Conservation (phyloP, 2,888 invertebrate genomes). For the Tetheella fluctuosa region DNA sequence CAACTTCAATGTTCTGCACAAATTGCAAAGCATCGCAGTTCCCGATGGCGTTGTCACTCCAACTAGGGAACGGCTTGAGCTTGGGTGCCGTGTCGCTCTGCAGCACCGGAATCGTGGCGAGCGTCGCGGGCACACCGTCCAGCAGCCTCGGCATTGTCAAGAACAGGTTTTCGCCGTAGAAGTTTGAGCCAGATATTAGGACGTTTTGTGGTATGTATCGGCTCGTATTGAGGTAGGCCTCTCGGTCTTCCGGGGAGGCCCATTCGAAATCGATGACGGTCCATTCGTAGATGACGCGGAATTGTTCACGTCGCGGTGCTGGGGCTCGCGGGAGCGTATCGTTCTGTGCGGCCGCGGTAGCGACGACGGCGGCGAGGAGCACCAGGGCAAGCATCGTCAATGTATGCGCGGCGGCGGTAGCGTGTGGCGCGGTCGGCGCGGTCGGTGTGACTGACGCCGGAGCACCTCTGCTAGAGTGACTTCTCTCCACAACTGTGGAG, state of each 20-base stretch:
- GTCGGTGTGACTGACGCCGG: conserved; percentile 66
- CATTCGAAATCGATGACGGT: conserved; percentile 88
- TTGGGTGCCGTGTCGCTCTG: conserved; percentile 82
- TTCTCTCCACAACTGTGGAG: conserved; percentile 32
- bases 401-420: conserved; percentile 41
- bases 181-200: conserved; percentile 87
- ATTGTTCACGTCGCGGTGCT: conserved; percentile 78
- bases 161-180: conserved; percentile 87
- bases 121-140: conserved; percentile 88
- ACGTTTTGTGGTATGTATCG: conserved; percentile 87
- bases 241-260: conserved; percentile 83
- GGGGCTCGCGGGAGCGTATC: conserved; percentile 59
- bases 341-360: conserved; percentile 72
- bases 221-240: conserved; percentile 80
- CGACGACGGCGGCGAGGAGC: conserved; percentile 56
- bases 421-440: conserved; percentile 71
- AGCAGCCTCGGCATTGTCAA: conserved; percentile 88
- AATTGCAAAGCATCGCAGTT: conserved; percentile 89
- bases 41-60: conserved; percentile 87
- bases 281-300: conserved; percentile 90
- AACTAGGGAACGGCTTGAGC: conserved; percentile 88
- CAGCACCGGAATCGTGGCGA: conserved; percentile 83
- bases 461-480: conserved; percentile 43
- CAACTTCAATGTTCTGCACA: conserved; percentile 90
- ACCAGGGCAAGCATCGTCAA: conserved; percentile 63